Evolutionary conservation across 35 echinoderm and acorn worm species (phyloP).

Genomic region (Ophioderma brevispina): DNA sequence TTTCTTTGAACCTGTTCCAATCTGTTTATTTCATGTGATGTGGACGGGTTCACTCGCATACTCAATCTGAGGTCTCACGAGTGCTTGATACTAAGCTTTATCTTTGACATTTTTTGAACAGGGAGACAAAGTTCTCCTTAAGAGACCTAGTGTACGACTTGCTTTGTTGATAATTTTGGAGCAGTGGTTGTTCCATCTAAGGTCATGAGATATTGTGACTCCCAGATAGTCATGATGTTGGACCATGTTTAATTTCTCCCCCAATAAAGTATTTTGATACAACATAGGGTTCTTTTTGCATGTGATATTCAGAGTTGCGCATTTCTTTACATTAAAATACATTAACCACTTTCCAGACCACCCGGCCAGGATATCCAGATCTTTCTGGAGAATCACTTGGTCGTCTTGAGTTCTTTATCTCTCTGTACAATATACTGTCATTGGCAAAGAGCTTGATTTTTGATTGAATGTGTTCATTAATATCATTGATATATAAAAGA

Average conservation of each 20-base stretch:
- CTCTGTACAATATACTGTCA: conserved; percentile 20
- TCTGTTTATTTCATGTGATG: not conserved
- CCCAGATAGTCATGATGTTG: conserved; percentile 15
- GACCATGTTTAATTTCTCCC: not conserved
- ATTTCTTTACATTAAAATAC: conserved; percentile 1
- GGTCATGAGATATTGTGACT: conserved; percentile 10
- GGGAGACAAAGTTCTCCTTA: conserved; percentile 8
- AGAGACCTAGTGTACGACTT: conserved; percentile 12
- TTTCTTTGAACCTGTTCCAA: conserved; percentile 9
- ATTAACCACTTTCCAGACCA: conserved; percentile 21
- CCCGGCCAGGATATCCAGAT: not conserved
- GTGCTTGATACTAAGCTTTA: conserved; percentile 16
- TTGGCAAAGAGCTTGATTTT: conserved; percentile 16
- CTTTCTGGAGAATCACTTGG: not conserved
- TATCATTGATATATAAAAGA: conserved; percentile 24
- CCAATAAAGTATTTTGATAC: not conserved
- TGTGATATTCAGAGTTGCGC: not conserved
- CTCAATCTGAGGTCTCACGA: not conserved
- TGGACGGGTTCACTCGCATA: conserved; percentile 1
- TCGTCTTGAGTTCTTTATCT: conserved; percentile 14
- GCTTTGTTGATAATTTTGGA: conserved; percentile 1
- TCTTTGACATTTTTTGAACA: conserved; percentile 4
- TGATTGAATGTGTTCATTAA: not conserved
- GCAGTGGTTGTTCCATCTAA: not conserved
- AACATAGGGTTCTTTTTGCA: not conserved